A percentile compares a stretch with the other conserved stretches of the same genome.
Evolutionary conservation across 2,797 vertebrate genomes (phyloP).

Genomic region (Sebastes hubbsi): DNA sequence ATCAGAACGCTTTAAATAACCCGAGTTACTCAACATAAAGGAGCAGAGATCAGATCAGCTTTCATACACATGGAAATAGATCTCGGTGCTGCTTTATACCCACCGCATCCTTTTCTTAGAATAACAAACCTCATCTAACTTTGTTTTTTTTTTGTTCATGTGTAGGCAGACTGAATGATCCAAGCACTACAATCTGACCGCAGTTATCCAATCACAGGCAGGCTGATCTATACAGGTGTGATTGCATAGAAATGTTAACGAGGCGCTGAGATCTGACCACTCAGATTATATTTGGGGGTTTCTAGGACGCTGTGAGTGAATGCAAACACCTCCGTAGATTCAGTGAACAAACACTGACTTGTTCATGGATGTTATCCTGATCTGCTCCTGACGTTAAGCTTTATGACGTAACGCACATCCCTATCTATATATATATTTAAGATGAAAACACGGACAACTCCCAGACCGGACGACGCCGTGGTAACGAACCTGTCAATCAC

Average conservation of each 20-base stretch:
- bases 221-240: neutral
- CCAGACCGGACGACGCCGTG: no score
- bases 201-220: neutral
- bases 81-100: conserved; percentile 4
- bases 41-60: conserved; percentile 32
- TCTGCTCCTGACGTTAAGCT: no score
- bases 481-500: no score
- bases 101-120: neutral
- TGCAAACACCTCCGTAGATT: neutral
- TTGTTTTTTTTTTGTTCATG: neutral
- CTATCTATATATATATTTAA: no score
- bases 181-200: no score
- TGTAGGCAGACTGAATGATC: neutral
- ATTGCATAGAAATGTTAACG: neutral
- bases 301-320: neutral
- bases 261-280: no score
- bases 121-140: neutral
- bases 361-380: neutral
- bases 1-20: conserved; percentile 48
- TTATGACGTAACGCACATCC: no score
- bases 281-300: no score
- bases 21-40: conserved; percentile 45
- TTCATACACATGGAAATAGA: conserved; percentile 22
- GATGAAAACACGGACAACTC: no score
- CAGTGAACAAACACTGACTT: neutral